phyloP scores from a whole-genome alignment of 2,113 vertebrate species.

The Corythornis cristatus region DNA sequence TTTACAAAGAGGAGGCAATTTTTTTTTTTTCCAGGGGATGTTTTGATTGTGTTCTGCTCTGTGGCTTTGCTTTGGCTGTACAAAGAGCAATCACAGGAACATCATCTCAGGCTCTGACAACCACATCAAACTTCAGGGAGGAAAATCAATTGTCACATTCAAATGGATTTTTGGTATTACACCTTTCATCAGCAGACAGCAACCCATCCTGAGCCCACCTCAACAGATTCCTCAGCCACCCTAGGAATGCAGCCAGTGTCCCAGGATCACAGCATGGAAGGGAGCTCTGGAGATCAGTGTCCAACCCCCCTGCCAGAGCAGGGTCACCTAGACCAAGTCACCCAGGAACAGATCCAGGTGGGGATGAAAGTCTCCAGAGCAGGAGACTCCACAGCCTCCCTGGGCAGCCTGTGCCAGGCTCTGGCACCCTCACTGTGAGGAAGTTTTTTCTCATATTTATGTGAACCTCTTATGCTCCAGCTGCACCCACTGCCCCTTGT shows the following conservation, averaged over 20 bases:
- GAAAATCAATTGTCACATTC: conserved; percentile 35
- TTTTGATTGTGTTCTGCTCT: conserved; percentile 8
- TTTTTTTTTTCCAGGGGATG: neutral
- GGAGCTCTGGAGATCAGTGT: no score
- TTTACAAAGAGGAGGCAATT: neutral
- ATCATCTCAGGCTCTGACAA: conserved; percentile 19
- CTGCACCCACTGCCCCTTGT: no score
- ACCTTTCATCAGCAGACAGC: conserved; percentile 15
- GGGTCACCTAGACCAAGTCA: no score
- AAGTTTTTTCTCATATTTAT: no score
- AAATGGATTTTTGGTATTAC: conserved; percentile 48
- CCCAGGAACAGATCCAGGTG: no score
- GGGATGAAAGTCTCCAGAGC: no score
- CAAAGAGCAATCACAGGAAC: conserved; percentile 26
- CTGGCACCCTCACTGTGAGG: no score
- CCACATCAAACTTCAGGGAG: neutral
- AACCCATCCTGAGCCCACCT: conserved; percentile 11
- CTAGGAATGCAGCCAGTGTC: conserved; percentile 11
- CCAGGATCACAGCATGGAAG: no score
- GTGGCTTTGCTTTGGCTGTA: neutral
- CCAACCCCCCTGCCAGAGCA: no score
- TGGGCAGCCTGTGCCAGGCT: no score
- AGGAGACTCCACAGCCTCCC: no score
- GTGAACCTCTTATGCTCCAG: no score
- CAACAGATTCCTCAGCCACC: conserved; percentile 36